A percentile compares a stretch with the other conserved stretches of the same genome.
phyloP scores from a whole-genome alignment of 2,113 vertebrate genomes.

The Ranitomeya variabilis region DNA sequence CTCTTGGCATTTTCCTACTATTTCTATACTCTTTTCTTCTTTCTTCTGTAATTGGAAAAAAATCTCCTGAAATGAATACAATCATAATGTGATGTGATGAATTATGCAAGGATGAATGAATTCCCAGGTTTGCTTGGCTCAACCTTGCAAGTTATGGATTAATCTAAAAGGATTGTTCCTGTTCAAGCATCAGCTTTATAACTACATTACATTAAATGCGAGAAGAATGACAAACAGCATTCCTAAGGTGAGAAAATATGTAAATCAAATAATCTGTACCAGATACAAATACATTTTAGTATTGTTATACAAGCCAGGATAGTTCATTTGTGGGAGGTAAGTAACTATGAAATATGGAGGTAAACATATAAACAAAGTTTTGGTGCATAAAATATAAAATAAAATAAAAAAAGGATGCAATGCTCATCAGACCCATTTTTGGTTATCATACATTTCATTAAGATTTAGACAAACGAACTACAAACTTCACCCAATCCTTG shows the following conservation, averaged over 20 bases:
- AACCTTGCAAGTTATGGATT: slow-evolving; percentile 59
- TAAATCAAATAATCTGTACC: slow-evolving; percentile 52
- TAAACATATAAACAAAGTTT: neutral
- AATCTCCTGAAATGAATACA: slow-evolving; percentile 57
- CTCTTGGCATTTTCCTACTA: slow-evolving; percentile 55
- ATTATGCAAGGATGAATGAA: slow-evolving; percentile 59
- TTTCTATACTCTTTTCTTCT: slow-evolving; percentile 56
- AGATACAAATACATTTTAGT: slow-evolving; percentile 40
- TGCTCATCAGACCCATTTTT: too few species aligned
- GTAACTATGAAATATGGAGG: slow-evolving; percentile 12
- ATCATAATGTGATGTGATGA: slow-evolving; percentile 59
- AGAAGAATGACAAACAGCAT: slow-evolving; percentile 57
- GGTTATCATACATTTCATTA: neutral
- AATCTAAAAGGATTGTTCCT: slow-evolving; percentile 59
- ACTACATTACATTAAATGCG: slow-evolving; percentile 58
- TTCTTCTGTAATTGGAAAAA: slow-evolving; percentile 58
- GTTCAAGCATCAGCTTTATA: slow-evolving; percentile 58
- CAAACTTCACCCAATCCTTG: neutral
- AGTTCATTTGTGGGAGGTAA: slow-evolving; percentile 20
- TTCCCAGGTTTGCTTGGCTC: slow-evolving; percentile 58
- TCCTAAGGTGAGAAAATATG: slow-evolving; percentile 56
- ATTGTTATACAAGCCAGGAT: slow-evolving; percentile 5
- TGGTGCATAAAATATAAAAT: neutral
- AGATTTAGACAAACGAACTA: neutral
- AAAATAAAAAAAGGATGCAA: too few species aligned